A percentile compares a stretch with the other conserved stretches of the same genome.
Conservation (phyloP, 1,140 invertebrate genomes). For the Ptiloglossa arizonensis region DNA sequence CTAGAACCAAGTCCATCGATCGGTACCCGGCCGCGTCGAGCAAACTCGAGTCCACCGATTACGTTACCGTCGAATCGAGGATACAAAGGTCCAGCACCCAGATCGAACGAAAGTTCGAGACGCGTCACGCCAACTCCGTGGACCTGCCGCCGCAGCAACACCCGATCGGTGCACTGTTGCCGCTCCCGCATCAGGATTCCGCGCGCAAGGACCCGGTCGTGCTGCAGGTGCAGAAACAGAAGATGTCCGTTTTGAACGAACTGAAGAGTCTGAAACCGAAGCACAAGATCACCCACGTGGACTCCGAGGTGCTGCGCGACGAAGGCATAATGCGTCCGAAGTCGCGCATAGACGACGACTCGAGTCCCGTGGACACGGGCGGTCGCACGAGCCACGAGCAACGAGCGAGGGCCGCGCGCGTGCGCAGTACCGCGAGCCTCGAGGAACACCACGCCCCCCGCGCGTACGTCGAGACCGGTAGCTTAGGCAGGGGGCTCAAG, state of each 20-base stretch:
- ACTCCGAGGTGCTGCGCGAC: slow-evolving; percentile 79
- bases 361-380: slow-evolving; percentile 73
- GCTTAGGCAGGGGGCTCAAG: slow-evolving; percentile 73
- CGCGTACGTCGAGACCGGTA: slow-evolving; percentile 74
- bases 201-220: slow-evolving; percentile 75
- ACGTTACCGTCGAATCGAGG: slow-evolving; percentile 73
- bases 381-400: slow-evolving; percentile 53
- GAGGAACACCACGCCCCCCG: slow-evolving; percentile 70
- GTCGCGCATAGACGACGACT: slow-evolving; percentile 78
- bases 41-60: slow-evolving; percentile 65
- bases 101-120: slow-evolving; percentile 77
- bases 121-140: slow-evolving; percentile 67
- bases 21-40: slow-evolving; percentile 68
- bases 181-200: slow-evolving; percentile 69
- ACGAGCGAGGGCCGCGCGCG: slow-evolving; percentile 65
- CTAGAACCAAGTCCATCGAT: slow-evolving; percentile 69
- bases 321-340: slow-evolving; percentile 81
- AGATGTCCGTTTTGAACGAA: slow-evolving; percentile 77
- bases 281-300: slow-evolving; percentile 79
- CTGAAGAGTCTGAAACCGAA: slow-evolving; percentile 78
- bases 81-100: slow-evolving; percentile 77
- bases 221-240: slow-evolving; percentile 79
- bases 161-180: slow-evolving; percentile 4
- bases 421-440: slow-evolving; percentile 75
- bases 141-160: slow-evolving; percentile 44